Evolutionary conservation across 2,888 invertebrate species (phyloP).

Genomic region (Agrochola litura): DNA sequence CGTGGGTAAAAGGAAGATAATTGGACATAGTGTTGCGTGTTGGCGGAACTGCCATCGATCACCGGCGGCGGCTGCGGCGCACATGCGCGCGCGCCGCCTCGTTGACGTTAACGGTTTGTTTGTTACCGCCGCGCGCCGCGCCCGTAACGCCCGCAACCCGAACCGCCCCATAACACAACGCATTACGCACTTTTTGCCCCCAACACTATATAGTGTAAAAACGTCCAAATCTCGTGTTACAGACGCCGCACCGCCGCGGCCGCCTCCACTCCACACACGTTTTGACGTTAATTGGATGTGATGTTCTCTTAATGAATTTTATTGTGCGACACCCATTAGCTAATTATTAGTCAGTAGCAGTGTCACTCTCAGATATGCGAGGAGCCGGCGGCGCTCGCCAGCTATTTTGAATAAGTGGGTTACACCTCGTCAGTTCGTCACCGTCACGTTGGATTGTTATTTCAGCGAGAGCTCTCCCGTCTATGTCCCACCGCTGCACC

Average conservation of each 20-base stretch:
- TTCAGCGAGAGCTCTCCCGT: neutral
- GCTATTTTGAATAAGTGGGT: conserved; percentile 43
- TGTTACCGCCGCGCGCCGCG: conserved; percentile 51
- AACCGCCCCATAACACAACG: conserved; percentile 55
- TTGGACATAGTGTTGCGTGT: conserved; percentile 58
- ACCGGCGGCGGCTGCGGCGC: conserved; percentile 57
- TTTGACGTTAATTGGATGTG: conserved; percentile 71
- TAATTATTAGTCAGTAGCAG: conserved; percentile 65
- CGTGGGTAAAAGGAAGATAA: conserved; percentile 50
- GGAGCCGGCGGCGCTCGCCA: conserved; percentile 6
- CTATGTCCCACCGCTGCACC: neutral
- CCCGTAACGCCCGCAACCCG: conserved; percentile 10
- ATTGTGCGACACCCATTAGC: conserved; percentile 70
- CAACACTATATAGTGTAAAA: conserved; percentile 48
- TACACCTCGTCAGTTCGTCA: conserved; percentile 30
- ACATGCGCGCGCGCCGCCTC: conserved; percentile 66
- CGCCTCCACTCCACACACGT: conserved; percentile 30
- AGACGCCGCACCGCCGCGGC: conserved; percentile 60
- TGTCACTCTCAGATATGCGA: conserved; percentile 18
- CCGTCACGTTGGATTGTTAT: conserved; percentile 20
- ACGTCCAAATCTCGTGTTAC: conserved; percentile 69
- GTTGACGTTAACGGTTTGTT: conserved; percentile 79
- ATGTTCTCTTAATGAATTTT: conserved; percentile 70
- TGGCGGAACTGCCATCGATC: conserved; percentile 68
- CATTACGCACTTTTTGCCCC: conserved; percentile 70